These are phyloP conservation scores for Hylaeus volcanicus DNA, from an alignment of 1,140 invertebrate genomes.

Conservation along the genomic window DNA sequence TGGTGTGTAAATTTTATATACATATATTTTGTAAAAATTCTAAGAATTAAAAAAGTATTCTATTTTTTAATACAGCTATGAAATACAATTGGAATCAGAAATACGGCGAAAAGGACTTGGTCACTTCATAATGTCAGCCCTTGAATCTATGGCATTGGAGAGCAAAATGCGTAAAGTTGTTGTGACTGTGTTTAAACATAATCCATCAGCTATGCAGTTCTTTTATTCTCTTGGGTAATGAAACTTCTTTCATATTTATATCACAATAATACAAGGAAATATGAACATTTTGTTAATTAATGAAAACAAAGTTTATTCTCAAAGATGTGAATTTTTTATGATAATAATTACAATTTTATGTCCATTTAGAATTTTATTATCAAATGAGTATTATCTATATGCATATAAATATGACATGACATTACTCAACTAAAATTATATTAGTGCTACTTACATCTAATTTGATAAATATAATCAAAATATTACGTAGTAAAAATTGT, in stretches of 20 bases:
- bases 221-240: conserved; percentile 86
- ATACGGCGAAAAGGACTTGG: conserved; percentile 88
- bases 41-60: conserved; percentile 8
- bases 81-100: conserved; percentile 87
- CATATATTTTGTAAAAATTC: conserved; percentile 1
- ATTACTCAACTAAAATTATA: too few relatives aligned
- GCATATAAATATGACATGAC: background rate
- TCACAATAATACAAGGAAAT: conserved; percentile 5
- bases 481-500: conserved; percentile 39
- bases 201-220: conserved; percentile 85
- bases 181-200: conserved; percentile 90
- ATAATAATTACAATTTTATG: background rate
- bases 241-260: background rate
- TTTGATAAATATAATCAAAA: background rate
- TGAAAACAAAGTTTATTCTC: background rate
- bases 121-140: conserved; percentile 88
- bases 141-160: conserved; percentile 88
- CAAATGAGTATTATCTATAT: background rate
- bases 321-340: background rate
- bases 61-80: conserved; percentile 84
- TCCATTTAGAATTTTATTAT: background rate
- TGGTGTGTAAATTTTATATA: conserved; percentile 81
- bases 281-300: background rate
- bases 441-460: conserved; percentile 16
- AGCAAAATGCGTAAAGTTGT: conserved; percentile 89